These are phyloP conservation scores for Drosophila miranda DNA, from an alignment of 1,140 invertebrate genomes.

Conservation along the genomic window DNA sequence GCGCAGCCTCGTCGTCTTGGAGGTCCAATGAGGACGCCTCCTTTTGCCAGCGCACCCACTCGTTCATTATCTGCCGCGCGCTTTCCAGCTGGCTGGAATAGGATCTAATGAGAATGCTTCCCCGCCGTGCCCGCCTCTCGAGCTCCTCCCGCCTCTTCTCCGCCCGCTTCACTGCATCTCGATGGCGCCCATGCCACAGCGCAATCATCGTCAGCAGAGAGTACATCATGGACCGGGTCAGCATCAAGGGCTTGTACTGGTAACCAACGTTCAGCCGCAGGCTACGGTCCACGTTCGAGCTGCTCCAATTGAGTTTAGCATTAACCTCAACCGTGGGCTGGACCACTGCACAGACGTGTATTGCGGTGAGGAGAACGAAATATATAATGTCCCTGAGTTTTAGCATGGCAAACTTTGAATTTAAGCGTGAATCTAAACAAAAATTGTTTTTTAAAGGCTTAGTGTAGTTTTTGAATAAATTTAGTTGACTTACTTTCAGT, in stretches of 20 bases:
- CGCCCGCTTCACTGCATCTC: background rate
- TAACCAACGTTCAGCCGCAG: slow-evolving; percentile 47
- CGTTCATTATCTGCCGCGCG: slow-evolving; percentile 39
- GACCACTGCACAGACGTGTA: slow-evolving; percentile 45
- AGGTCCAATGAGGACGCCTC: background rate
- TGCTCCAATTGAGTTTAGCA: slow-evolving; percentile 32
- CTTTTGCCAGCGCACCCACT: slow-evolving; percentile 29
- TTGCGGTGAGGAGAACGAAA: slow-evolving; percentile 28
- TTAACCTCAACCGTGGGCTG: slow-evolving; percentile 42
- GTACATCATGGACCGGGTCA: slow-evolving; percentile 40
- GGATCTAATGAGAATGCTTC: background rate
- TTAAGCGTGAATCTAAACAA: background rate
- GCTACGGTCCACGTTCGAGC: slow-evolving; percentile 28
- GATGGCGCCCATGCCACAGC: slow-evolving; percentile 38
- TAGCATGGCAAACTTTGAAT: slow-evolving; percentile 28
- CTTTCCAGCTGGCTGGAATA: background rate
- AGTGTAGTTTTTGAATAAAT: no score
- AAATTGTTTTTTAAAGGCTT: no score
- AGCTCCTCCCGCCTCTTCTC: background rate
- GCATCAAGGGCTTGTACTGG: slow-evolving; percentile 40
- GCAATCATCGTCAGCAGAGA: slow-evolving; percentile 38
- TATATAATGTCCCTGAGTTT: slow-evolving; percentile 32
- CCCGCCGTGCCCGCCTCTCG: background rate
- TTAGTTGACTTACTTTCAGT: no score
- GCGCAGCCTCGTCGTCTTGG: background rate